Evolutionary conservation across 2,113 vertebrate genomes (phyloP).

Genomic region (Argyrosomus japonicus): DNA sequence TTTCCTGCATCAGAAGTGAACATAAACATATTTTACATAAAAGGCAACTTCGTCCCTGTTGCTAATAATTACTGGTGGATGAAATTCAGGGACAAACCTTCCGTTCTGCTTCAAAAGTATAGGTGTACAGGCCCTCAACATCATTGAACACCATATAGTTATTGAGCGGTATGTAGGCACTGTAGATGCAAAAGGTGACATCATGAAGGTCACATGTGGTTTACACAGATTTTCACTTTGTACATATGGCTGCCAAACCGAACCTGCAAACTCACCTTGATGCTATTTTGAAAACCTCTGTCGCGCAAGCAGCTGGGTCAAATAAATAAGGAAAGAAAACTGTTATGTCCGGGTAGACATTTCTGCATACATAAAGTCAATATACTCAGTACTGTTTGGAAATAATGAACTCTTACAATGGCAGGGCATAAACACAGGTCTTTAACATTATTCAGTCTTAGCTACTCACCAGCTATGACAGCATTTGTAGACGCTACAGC

Average conservation of each 20-base stretch:
- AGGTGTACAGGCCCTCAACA: conserved; percentile 92
- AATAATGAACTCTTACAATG: conserved; percentile 39
- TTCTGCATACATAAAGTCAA: conserved; percentile 19
- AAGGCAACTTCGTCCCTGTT: background rate
- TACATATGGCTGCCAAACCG: background rate
- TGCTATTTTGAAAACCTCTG: conserved; percentile 96
- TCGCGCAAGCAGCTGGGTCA: conserved; percentile 90
- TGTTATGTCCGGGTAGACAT: background rate
- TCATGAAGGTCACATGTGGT: background rate
- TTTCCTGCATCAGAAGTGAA: conserved; percentile 76
- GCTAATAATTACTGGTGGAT: background rate
- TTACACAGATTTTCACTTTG: conserved; percentile 8
- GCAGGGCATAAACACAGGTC: background rate
- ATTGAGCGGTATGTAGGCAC: conserved; percentile 93
- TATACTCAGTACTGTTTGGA: background rate
- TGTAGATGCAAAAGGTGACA: conserved; percentile 68
- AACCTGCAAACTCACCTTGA: conserved; percentile 86
- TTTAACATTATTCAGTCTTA: background rate
- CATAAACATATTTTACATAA: conserved; percentile 8
- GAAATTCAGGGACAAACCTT: conserved; percentile 84
- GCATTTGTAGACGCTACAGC: conserved; percentile 97
- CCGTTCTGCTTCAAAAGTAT: conserved; percentile 95
- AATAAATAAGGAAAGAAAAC: conserved; percentile 21
- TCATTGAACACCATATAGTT: conserved; percentile 98
- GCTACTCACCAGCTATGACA: conserved; percentile 91